Evolutionary conservation across 2,113 vertebrate species (phyloP).

Genomic region (Hipposideros armiger): DNA sequence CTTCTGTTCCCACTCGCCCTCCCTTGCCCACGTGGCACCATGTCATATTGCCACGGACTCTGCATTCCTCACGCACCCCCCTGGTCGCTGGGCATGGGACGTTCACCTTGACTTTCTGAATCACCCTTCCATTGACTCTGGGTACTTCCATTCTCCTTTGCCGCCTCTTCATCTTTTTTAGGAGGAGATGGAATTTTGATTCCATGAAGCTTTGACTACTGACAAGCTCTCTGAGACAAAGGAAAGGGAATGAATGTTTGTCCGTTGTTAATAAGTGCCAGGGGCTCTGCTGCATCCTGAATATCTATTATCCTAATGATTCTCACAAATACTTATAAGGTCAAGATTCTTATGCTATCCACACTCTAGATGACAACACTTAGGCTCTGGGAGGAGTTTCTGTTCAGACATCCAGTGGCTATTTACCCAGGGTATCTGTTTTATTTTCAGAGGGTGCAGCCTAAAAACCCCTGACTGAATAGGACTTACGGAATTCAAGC

Average conservation of each 20-base stretch:
- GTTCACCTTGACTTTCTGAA: background rate
- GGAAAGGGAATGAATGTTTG: background rate
- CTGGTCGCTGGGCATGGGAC: background rate
- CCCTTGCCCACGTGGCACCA: fast-evolving
- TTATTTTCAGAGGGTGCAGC: background rate
- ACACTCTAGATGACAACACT: background rate
- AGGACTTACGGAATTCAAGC: background rate
- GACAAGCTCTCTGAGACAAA: slow-evolving; percentile 37
- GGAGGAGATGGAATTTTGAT: background rate
- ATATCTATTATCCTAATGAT: background rate
- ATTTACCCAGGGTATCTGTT: background rate
- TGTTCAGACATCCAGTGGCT: background rate
- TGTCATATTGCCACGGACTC: background rate
- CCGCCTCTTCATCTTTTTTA: background rate
- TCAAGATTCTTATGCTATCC: background rate
- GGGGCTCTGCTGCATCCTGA: background rate
- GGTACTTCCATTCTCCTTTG: background rate
- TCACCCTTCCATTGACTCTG: background rate
- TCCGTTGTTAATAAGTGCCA: background rate
- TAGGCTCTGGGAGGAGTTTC: background rate
- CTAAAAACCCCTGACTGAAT: background rate
- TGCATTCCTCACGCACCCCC: background rate
- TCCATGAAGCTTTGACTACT: background rate
- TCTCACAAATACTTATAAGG: background rate
- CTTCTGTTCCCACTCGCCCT: background rate